Conservation (phyloP, 1,140 invertebrate species). For the Armadillidium nasatum region DNA sequence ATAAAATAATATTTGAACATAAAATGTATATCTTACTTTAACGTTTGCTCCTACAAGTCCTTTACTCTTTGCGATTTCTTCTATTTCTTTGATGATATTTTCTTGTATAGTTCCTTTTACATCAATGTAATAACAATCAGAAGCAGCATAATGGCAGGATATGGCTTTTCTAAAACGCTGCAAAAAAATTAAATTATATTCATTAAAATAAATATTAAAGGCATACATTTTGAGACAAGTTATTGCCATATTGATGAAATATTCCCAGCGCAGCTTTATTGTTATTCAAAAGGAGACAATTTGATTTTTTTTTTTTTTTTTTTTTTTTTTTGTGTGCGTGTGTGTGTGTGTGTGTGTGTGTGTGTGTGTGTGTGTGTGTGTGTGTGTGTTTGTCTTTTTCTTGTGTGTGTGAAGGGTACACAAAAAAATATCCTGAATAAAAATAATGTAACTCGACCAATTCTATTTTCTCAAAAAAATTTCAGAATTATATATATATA, state of each 20-base stretch:
- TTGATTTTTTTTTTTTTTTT: too few relatives aligned
- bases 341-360: too few relatives aligned
- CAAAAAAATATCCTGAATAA: not conserved
- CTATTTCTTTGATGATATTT: slow-evolving; percentile 62
- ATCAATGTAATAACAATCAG: slow-evolving; percentile 68
- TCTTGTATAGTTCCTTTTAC: slow-evolving; percentile 66
- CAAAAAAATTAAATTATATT: slow-evolving; percentile 36
- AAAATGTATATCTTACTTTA: slow-evolving; percentile 28
- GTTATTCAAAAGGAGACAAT: too few relatives aligned
- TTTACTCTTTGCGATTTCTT: slow-evolving; percentile 52
- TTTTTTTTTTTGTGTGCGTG: too few relatives aligned
- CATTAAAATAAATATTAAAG: not conserved
- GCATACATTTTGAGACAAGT: not conserved
- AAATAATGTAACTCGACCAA: not conserved
- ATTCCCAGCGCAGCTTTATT: not conserved
- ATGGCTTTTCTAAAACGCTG: slow-evolving; percentile 69
- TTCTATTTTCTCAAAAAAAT: not conserved
- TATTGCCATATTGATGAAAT: not conserved
- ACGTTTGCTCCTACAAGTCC: slow-evolving; percentile 45
- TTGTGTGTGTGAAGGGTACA: not conserved
- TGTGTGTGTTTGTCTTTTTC: too few relatives aligned
- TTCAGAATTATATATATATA: too few relatives aligned
- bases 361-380: too few relatives aligned
- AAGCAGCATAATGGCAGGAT: slow-evolving; percentile 74
- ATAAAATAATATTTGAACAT: too few relatives aligned